A percentile compares a stretch with the other conserved stretches of the same genome.
phyloP scores from a whole-genome alignment of 2,797 vertebrate species.

The Enteromius fasciolatus region DNA sequence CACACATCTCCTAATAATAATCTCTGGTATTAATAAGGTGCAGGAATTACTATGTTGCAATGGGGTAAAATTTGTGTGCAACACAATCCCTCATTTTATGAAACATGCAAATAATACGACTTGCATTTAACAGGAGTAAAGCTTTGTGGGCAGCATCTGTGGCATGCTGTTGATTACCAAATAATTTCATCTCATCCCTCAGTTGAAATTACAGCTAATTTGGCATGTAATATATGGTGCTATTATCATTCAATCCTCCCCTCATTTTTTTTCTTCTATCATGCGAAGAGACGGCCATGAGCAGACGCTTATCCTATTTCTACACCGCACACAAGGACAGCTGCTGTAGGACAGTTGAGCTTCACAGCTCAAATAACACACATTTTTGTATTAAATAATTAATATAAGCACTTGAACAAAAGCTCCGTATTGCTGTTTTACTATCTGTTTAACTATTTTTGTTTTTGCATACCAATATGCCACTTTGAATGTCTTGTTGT shows the following conservation, averaged over 20 bases:
- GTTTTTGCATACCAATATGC: background rate
- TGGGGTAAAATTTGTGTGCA: background rate
- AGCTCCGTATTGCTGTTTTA: background rate
- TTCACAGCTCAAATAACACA: conserved; percentile 7
- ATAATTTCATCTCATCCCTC: background rate
- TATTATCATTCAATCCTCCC: background rate
- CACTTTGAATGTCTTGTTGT: background rate
- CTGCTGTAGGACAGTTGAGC: conserved; percentile 4
- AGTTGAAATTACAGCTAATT: background rate
- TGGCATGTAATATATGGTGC: background rate
- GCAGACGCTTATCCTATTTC: conserved; percentile 15
- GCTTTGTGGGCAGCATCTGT: background rate
- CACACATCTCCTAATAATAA: no score
- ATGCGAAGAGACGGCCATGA: conserved; percentile 2
- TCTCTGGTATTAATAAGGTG: background rate
- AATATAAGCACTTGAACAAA: background rate
- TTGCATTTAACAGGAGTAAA: background rate
- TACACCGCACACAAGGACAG: background rate
- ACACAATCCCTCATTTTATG: background rate
- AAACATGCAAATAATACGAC: background rate
- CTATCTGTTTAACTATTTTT: background rate
- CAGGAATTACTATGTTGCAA: background rate
- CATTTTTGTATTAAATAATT: conserved; percentile 13
- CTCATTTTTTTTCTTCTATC: background rate
- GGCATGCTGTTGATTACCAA: background rate